Evolutionary conservation across 1,140 invertebrate genomes (phyloP), one percentile per base, ranked within the genome.

Genomic region (Streblospio benedicti): DNA sequence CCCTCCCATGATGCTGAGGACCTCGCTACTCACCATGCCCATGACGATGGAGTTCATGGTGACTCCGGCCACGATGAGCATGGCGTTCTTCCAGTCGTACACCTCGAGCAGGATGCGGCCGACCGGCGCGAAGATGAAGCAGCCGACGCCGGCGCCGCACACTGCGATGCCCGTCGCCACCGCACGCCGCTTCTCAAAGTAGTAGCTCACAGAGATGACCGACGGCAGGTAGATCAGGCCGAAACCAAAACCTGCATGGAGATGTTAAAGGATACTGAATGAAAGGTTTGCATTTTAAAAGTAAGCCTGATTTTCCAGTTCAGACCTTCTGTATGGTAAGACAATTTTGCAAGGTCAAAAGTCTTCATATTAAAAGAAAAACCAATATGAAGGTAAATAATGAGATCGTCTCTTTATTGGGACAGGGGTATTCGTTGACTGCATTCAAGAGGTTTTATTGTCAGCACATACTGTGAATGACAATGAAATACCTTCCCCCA

Each of bases 141-240:
- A 94, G 0, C 92, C 90, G 5, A 82, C 72, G 28, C 80, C 80
- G 5, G 91, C 93, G 2, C 93, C 93, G 68, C 91, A 94, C 0
- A 96, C 92, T 0, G 92, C 93, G 28, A 97, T 93, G 2, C 88
- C 87, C 1, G 92, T 96, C 1, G 93, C 93, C 61, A 96, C 81
- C 4, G 91, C 92, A 51, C 93, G 82, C 62, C 86, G 87, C 66
- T 88, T 86, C 66, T 96, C 91, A 70, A 96, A 97, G 81, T 95
- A 96, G 60, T 87, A 89, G 2, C 91, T 93, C 6, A 95, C 93
- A 71, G 88, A 90, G 25, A 95, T 91, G 59, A 96, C 95, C 44
- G 93, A 91, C 1, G 93, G 92, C 28, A 96, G 80, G 72, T 95
- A 96, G 61, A 96, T 93, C 62, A 96, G 83, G 1, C 93, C 93